Conservation (phyloP, 1,140 invertebrate species). For the Tachypleus tridentatus region DNA sequence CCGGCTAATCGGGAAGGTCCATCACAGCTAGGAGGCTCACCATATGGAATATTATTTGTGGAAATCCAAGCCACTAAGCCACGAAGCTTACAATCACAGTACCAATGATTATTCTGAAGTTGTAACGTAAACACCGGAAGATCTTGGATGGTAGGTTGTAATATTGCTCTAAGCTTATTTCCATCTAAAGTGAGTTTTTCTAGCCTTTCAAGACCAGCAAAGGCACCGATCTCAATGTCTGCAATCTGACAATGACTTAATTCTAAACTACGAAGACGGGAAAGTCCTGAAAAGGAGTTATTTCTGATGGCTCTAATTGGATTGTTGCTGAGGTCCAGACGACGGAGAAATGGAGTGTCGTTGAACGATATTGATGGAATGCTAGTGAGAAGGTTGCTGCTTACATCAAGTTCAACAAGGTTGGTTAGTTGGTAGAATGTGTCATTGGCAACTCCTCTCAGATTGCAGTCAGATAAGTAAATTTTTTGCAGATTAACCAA, state of each 20-base stretch:
- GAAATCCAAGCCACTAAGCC: constrained; percentile 63
- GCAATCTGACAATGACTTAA: constrained; percentile 65
- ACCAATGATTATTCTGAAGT: constrained; percentile 62
- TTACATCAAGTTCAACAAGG: constrained; percentile 59
- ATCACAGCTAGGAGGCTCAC: constrained; percentile 51
- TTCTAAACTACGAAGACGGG: constrained; percentile 40
- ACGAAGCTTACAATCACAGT: constrained; percentile 61
- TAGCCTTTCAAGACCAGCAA: constrained; percentile 54
- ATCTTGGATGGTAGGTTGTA: constrained; percentile 38
- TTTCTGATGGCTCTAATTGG: constrained; percentile 52
- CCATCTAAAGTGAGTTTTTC: constrained; percentile 62
- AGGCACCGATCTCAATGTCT: constrained; percentile 53
- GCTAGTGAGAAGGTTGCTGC: constrained; percentile 50
- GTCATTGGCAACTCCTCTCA: constrained; percentile 64
- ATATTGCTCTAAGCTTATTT: constrained; percentile 48
- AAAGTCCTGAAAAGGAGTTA: constrained; percentile 52
- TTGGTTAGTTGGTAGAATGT: constrained; percentile 27
- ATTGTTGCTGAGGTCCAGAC: constrained; percentile 57
- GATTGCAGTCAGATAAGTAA: constrained; percentile 63
- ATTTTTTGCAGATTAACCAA: constrained; percentile 69
- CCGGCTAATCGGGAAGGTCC: constrained; percentile 46
- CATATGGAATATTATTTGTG: constrained; percentile 55
- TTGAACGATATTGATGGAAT: constrained; percentile 57
- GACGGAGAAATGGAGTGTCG: constrained; percentile 54
- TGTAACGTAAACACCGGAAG: constrained; percentile 57